Conservation (phyloP, 2,113 vertebrate genomes). For the Pseudorhombus dupliciocellatus region DNA sequence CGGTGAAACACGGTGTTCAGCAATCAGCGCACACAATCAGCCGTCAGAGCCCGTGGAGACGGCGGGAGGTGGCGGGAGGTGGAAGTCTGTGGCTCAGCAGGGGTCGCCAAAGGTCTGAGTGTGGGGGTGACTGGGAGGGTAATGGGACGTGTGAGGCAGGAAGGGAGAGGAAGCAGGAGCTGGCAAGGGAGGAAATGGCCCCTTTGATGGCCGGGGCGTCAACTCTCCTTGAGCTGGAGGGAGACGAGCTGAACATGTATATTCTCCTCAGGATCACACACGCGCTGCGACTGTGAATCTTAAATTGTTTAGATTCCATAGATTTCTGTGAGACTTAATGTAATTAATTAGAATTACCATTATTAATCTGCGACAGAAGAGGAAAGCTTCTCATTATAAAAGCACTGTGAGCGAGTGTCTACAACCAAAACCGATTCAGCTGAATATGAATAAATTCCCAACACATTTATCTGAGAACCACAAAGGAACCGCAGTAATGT, state of each 20-base stretch:
- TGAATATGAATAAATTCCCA: constrained; percentile 49
- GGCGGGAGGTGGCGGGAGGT: constrained; percentile 6
- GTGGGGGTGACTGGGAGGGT: constrained; percentile 39
- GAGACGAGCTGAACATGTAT: neutral
- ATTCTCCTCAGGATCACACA: neutral
- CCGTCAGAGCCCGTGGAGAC: constrained; percentile 33
- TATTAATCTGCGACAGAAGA: constrained; percentile 20
- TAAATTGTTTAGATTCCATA: constrained; percentile 35
- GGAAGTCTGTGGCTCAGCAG: constrained; percentile 48
- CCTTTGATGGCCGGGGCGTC: constrained; percentile 50
- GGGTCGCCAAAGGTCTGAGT: constrained; percentile 53
- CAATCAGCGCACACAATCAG: constrained; percentile 68
- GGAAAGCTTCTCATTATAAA: constrained; percentile 5
- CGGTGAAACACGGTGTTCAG: constrained; percentile 42
- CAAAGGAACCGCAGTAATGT: constrained; percentile 37
- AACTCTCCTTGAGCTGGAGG: constrained; percentile 36
- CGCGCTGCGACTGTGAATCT: constrained; percentile 8
- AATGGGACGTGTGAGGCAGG: constrained; percentile 40
- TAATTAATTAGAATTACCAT: constrained; percentile 16
- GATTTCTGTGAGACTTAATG: constrained; percentile 4
- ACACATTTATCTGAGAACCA: constrained; percentile 17
- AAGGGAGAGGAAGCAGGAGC: constrained; percentile 5
- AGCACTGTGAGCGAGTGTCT: neutral
- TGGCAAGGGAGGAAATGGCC: constrained; percentile 56
- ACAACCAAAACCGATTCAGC: constrained; percentile 40